Evolutionary conservation across 2,797 vertebrate genomes (phyloP), one percentile per base, ranked within the genome.

Genomic region (Alca torda): DNA sequence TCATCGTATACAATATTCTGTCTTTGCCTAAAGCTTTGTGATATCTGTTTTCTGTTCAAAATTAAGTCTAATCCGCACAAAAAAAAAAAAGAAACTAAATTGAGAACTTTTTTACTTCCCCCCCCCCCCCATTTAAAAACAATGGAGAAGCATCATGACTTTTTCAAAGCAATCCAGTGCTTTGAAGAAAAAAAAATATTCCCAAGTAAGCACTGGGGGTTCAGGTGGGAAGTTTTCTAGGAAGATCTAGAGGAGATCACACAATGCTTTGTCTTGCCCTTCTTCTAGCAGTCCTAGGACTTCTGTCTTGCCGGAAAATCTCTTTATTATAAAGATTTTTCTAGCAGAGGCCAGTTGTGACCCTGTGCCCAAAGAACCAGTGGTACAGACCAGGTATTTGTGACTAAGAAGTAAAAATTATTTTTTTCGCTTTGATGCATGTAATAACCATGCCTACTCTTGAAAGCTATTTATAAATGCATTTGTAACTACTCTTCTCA

Each of bases 1-100:
- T n/a, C 65, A 33, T 26, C 39, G 6, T 26, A 30, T 26, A 67
- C 18, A 13, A 13, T 3, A 8, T 43, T 37, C 31, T 87, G 12
- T 13, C 51, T 87, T 80, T 89, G 74, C 78, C 89, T 81, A 74
- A 87, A 95, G 84, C 57, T 90, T 45, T 89, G 56, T 1, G 16
- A 13, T 89, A 90, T 43, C 45, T 65, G 16, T 59, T 89, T 56
- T 56, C 20, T 45, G 28, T 26, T 89, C 56, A 67, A 90, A 93
- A 91, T 89, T 45, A 76, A 78, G 45, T 78, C 78, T 53, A 75
- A 78, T 64, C 33, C 43, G 7, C 31, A 70, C 33, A 7, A 60
- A 74, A 83, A 83, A 31, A 21, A n/a, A 43, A 24, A 14, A 31
- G 8, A 76, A 69, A 76, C 68, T 61, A n/a, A 72, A 57, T 56